Conservation (phyloP, 2,888 invertebrate species). For the Eristalinus aeneus region DNA sequence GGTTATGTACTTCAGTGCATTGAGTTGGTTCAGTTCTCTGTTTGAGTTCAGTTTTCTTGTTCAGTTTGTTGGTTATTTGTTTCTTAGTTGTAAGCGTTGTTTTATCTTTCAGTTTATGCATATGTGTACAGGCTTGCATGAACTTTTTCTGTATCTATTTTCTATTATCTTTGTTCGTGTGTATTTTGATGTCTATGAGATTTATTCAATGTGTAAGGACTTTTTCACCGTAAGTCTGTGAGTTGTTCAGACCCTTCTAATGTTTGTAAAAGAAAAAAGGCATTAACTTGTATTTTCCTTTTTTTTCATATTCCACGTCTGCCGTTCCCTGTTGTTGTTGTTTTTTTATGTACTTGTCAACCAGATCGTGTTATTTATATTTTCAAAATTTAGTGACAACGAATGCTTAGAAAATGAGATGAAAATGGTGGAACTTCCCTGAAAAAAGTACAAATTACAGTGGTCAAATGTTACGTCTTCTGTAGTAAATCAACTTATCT, state of each 20-base stretch:
- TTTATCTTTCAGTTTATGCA: not conserved
- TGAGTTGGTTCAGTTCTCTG: not conserved
- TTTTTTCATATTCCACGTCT: not conserved
- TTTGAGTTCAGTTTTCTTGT: not conserved
- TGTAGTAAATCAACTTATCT: no score
- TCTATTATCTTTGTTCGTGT: slow-evolving; percentile 48
- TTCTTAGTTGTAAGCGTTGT: not conserved
- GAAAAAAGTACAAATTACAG: no score
- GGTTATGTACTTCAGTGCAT: not conserved
- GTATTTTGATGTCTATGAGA: slow-evolving; percentile 57
- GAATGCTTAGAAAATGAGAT: no score
- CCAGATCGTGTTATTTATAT: not conserved
- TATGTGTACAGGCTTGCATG: slow-evolving; percentile 10
- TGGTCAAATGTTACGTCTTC: no score
- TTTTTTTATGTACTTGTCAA: not conserved
- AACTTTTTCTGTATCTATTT: slow-evolving; percentile 14
- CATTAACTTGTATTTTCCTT: not conserved
- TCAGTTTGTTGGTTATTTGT: slow-evolving; percentile 2
- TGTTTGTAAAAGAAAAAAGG: slow-evolving; percentile 27
- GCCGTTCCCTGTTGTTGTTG: not conserved
- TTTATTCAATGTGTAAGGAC: slow-evolving; percentile 65
- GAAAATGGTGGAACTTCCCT: no score
- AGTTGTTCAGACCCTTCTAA: slow-evolving; percentile 37
- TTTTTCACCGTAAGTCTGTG: slow-evolving; percentile 55
- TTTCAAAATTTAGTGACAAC: no score